These are phyloP conservation scores for Tyrannus savana DNA, from an alignment of 2,113 vertebrate genomes.

Conservation along the genomic window DNA sequence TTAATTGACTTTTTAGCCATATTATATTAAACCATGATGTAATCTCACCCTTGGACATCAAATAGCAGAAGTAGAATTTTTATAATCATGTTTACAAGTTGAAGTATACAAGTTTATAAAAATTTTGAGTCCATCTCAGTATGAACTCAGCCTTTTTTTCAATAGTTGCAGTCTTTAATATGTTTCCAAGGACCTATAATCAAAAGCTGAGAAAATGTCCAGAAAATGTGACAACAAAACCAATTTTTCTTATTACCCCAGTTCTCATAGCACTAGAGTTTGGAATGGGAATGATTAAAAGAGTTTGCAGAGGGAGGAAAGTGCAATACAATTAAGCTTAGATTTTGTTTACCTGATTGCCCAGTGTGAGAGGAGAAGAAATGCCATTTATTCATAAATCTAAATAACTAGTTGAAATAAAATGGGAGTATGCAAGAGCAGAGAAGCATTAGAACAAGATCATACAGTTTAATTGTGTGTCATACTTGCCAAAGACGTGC, in stretches of 20 bases:
- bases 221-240: background rate
- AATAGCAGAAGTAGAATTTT: background rate
- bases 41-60: background rate
- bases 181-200: background rate
- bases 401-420: slow-evolving; percentile 41
- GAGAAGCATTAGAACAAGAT: background rate
- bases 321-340: background rate
- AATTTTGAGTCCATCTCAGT: background rate
- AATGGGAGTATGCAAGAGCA: background rate
- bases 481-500: background rate
- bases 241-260: background rate
- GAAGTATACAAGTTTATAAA: background rate
- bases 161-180: background rate
- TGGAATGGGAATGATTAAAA: background rate
- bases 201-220: background rate
- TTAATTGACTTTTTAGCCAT: background rate
- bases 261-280: background rate
- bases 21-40: background rate
- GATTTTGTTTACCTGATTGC: slow-evolving; percentile 36
- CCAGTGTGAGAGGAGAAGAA: slow-evolving; percentile 1
- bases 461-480: background rate
- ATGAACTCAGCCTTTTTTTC: background rate
- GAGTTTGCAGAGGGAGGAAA: slow-evolving; percentile 7
- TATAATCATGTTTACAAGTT: background rate
- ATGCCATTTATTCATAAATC: slow-evolving; percentile 25